These are phyloP conservation scores for Anhinga rufa DNA, from an alignment of 2,113 vertebrate genomes.

Conservation along the genomic window DNA sequence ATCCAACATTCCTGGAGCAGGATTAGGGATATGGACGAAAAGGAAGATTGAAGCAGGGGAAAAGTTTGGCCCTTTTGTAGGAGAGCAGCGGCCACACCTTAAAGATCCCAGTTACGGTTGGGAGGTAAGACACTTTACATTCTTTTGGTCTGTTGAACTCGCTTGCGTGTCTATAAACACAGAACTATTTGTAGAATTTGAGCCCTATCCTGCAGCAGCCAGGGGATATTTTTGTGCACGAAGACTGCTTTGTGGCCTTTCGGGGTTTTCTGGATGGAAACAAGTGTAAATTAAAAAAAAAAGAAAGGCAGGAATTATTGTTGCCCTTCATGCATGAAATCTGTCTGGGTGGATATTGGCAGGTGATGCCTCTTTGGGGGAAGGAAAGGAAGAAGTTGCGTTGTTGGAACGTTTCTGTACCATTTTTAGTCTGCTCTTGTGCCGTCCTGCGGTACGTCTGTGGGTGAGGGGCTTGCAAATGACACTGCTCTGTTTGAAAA, in stretches of 20 bases:
- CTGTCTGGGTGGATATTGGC: background rate
- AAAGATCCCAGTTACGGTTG: conserved; percentile 83
- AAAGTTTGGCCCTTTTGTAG: conserved; percentile 89
- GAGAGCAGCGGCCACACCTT: conserved; percentile 77
- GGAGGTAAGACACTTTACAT: conserved; percentile 83
- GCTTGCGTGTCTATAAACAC: background rate
- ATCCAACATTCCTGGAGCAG: conserved; percentile 78
- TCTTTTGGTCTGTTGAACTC: background rate
- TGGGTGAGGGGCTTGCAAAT: background rate
- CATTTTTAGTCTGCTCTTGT: background rate
- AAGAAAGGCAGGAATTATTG: background rate
- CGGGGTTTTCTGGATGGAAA: background rate
- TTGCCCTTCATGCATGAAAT: background rate
- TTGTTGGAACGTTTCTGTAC: background rate
- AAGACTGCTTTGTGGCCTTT: background rate
- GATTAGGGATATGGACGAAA: conserved; percentile 91
- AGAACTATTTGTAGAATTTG: background rate
- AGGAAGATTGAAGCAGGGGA: conserved; percentile 87
- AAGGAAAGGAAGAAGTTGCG: background rate
- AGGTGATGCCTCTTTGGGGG: background rate
- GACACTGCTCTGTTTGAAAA: background rate
- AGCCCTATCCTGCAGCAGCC: background rate
- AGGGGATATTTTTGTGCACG: background rate
- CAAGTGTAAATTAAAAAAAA: background rate
- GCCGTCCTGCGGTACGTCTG: background rate